Percentiles rank a stretch among this genome's conserved stretches.
These are phyloP conservation scores for Saguinus midas DNA, from an alignment of 2,113 vertebrate species.

Conservation along the genomic window DNA sequence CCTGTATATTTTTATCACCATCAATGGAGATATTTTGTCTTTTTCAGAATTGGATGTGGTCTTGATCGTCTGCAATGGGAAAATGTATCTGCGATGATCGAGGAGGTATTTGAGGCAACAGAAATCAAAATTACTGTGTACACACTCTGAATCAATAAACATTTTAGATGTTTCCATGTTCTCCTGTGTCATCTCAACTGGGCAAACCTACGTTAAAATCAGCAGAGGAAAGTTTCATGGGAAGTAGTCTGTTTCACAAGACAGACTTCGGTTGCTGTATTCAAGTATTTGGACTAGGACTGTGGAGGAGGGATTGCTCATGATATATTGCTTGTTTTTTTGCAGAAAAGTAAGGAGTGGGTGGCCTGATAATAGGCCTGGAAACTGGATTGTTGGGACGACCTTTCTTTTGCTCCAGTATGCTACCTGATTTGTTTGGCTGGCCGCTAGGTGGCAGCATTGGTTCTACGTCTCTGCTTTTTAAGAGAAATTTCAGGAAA, in stretches of 20 bases:
- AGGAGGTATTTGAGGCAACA: conserved; percentile 89
- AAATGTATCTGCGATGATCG: conserved; percentile 89
- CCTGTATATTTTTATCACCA: not conserved
- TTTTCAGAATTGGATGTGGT: conserved; percentile 95
- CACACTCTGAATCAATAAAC: conserved; percentile 80
- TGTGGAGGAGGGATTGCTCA: conserved; percentile 21
- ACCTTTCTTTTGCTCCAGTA: not conserved
- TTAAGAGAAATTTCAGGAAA: conserved; percentile 27
- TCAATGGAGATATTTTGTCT: conserved; percentile 43
- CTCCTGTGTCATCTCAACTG: not conserved
- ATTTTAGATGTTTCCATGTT: not conserved
- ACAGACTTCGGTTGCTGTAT: not conserved
- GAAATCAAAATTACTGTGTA: conserved; percentile 93
- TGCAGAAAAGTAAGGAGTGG: not conserved
- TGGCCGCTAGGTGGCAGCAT: conserved; percentile 69
- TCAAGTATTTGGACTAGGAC: not conserved
- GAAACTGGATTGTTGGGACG: not conserved
- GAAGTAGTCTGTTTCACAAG: conserved; percentile 3
- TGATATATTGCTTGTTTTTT: not conserved
- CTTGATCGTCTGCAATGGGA: conserved; percentile 91
- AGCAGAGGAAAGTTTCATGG: not conserved
- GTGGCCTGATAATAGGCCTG: not conserved
- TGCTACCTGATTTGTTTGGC: not conserved
- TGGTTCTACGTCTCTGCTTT: conserved; percentile 30
- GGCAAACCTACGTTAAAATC: not conserved